Conservation (phyloP, 2,888 invertebrate genomes). For the Alviniconcha strummeri region DNA sequence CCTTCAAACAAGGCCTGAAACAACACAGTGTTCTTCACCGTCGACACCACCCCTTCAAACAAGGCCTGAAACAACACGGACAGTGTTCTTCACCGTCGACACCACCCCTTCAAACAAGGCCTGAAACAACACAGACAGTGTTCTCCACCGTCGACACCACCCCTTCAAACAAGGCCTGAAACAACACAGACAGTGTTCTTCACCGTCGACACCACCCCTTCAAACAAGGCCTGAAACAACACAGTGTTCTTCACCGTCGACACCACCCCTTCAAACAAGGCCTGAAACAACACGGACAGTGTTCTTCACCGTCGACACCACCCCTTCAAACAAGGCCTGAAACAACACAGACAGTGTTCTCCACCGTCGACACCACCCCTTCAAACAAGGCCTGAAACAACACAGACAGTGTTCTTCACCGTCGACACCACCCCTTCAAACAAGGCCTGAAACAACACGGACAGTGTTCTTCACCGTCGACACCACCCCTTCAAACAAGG, state of each 20-base stretch:
- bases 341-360: not conserved
- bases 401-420: slow-evolving; percentile 55
- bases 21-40: slow-evolving; percentile 64
- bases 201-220: slow-evolving; percentile 66
- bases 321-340: slow-evolving; percentile 70
- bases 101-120: slow-evolving; percentile 71
- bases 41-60: slow-evolving; percentile 70
- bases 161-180: no score
- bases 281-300: no score
- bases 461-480: slow-evolving; percentile 67
- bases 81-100: slow-evolving; percentile 66
- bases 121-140: slow-evolving; percentile 44
- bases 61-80: no score
- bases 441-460: slow-evolving; percentile 57
- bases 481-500: slow-evolving; percentile 71
- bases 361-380: no score
- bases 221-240: slow-evolving; percentile 66
- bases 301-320: slow-evolving; percentile 69
- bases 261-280: slow-evolving; percentile 71
- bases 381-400: no score
- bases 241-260: slow-evolving; percentile 66
- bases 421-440: slow-evolving; percentile 71
- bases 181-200: slow-evolving; percentile 52
- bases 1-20: slow-evolving; percentile 69
- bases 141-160: no score